These are phyloP conservation scores for Trissolcus basalis DNA, from an alignment of 1,140 invertebrate genomes.

Conservation along the genomic window DNA sequence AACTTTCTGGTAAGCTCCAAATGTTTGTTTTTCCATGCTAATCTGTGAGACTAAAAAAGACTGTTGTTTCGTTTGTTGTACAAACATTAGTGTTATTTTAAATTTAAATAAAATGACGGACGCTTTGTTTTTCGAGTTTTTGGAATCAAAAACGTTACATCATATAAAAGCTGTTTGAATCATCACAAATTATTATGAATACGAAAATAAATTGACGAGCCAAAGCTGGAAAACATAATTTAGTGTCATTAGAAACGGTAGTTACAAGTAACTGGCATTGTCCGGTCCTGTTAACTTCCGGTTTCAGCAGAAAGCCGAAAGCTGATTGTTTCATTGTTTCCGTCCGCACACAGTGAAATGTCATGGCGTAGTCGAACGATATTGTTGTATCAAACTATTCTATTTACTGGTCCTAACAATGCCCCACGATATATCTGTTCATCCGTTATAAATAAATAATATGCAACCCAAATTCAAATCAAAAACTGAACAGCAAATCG, in stretches of 20 bases:
- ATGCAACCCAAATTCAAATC: no score
- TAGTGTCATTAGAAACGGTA: conserved; percentile 72
- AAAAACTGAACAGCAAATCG: no score
- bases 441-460: no score
- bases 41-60: no score
- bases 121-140: not conserved
- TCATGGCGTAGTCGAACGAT: conserved; percentile 68
- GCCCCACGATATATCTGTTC: conserved; percentile 52
- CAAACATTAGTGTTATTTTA: no score
- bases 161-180: conserved; percentile 10
- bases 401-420: conserved; percentile 65
- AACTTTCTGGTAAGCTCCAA: no score
- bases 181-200: conserved; percentile 41
- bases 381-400: conserved; percentile 71
- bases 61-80: no score
- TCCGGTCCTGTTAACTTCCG: conserved; percentile 74
- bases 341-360: conserved; percentile 71
- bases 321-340: conserved; percentile 76
- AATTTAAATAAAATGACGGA: no score
- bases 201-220: conserved; percentile 57
- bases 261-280: conserved; percentile 71
- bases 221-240: conserved; percentile 67
- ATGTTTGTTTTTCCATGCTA: no score
- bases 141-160: not conserved
- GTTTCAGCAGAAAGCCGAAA: conserved; percentile 59